Percentiles rank a stretch among this genome's conserved stretches.
These are phyloP conservation scores for Amaurobius ferox DNA, from an alignment of 2,888 invertebrate genomes.

Conservation along the genomic window DNA sequence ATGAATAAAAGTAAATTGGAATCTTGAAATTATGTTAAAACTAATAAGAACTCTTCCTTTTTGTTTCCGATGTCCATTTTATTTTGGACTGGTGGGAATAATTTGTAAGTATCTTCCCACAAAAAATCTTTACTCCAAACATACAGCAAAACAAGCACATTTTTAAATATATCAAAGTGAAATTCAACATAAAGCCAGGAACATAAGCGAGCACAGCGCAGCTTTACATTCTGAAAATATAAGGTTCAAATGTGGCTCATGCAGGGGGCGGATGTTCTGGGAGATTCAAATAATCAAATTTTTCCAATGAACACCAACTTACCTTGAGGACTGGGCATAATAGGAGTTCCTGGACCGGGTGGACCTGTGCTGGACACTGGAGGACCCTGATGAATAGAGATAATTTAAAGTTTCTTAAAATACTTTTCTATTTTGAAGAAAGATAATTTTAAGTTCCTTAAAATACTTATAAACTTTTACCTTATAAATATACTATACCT, in stretches of 20 bases:
- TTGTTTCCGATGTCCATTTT: too few relatives aligned
- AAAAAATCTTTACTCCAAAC: too few relatives aligned
- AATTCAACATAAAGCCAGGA: background rate
- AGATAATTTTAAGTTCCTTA: background rate
- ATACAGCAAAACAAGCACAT: background rate
- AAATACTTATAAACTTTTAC: background rate
- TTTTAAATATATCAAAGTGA: background rate
- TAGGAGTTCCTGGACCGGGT: slow-evolving; percentile 97
- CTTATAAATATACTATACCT: background rate
- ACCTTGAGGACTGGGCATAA: slow-evolving; percentile 98
- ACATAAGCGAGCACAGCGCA: slow-evolving; percentile 21
- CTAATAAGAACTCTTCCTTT: too few relatives aligned
- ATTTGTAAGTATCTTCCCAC: too few relatives aligned
- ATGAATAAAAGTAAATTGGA: too few relatives aligned
- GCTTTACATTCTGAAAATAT: slow-evolving; percentile 62
- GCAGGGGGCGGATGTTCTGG: slow-evolving; percentile 26
- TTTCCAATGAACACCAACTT: slow-evolving; percentile 36
- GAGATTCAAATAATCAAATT: background rate
- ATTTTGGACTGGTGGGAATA: too few relatives aligned
- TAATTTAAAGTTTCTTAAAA: too few relatives aligned
- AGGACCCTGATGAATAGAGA: slow-evolving; percentile 88
- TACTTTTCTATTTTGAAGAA: background rate
- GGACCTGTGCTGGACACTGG: slow-evolving; percentile 92
- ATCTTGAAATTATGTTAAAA: too few relatives aligned
- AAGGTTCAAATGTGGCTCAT: slow-evolving; percentile 38